phyloP scores from a whole-genome alignment of 2,797 vertebrate species.

The Tokudaia tokunoshimensis region DNA sequence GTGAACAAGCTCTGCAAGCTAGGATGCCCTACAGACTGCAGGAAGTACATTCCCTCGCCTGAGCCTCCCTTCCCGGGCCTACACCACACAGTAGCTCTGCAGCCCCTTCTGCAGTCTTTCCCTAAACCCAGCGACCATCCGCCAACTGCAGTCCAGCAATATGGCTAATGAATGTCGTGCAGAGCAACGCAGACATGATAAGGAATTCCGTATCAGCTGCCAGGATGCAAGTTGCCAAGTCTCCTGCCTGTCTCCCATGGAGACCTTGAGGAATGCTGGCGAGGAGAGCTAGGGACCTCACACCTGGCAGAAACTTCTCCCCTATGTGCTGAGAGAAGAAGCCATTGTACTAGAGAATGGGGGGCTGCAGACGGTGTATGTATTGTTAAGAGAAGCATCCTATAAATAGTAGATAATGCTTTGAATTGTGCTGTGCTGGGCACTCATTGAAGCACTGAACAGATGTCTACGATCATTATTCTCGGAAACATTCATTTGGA shows the following conservation, averaged over 20 bases:
- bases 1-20: neutral
- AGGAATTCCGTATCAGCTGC: neutral
- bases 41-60: neutral
- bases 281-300: neutral
- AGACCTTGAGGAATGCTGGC: neutral
- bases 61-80: neutral
- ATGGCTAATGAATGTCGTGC: neutral
- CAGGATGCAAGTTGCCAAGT: slow-evolving; percentile 17
- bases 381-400: neutral
- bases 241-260: neutral
- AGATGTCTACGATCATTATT: neutral
- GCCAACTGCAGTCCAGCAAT: slow-evolving; percentile 10
- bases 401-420: neutral
- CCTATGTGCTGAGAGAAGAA: neutral
- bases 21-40: neutral
- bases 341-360: neutral
- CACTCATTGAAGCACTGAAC: neutral
- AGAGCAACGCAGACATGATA: neutral
- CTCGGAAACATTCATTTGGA: neutral
- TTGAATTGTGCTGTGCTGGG: neutral
- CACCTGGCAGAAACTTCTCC: neutral
- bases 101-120: neutral
- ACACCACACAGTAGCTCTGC: neutral
- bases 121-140: neutral
- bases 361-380: fast-evolving